phyloP scores from a whole-genome alignment of 2,888 invertebrate species.

The Nasonovia ribisnigri region DNA sequence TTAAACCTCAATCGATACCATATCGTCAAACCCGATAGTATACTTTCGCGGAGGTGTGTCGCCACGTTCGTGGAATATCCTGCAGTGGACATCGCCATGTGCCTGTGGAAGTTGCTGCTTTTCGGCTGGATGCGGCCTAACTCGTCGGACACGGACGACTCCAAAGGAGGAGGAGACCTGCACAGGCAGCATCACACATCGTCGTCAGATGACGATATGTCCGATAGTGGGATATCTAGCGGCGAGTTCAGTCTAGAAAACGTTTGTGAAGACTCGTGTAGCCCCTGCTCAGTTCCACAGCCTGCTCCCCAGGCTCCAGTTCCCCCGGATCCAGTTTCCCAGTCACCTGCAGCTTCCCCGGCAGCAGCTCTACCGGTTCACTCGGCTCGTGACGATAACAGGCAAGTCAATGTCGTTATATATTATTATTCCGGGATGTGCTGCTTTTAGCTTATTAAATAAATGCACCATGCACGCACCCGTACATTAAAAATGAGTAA shows the following conservation, averaged over 20 bases:
- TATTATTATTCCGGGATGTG: neutral
- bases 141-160: neutral
- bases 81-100: neutral
- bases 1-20: neutral
- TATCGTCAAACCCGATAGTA: neutral
- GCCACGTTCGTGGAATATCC: neutral
- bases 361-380: neutral
- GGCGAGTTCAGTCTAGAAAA: slow-evolving; percentile 59
- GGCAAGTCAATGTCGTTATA: neutral
- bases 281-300: neutral
- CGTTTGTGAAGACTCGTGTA: slow-evolving; percentile 39
- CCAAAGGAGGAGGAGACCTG: neutral
- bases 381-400: neutral
- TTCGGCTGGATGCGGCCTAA: neutral
- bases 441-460: neutral
- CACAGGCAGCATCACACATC: neutral
- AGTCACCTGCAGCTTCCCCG: no score
- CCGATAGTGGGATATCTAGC: slow-evolving; percentile 56
- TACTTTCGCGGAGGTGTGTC: neutral
- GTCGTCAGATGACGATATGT: slow-evolving; percentile 20
- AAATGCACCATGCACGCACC: neutral
- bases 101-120: slow-evolving; percentile 47
- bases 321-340: neutral
- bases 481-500: neutral
- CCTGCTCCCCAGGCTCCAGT: neutral